These are phyloP conservation scores for Drosophila atroscutellata DNA, from an alignment of 2,888 invertebrate genomes.

Conservation along the genomic window DNA sequence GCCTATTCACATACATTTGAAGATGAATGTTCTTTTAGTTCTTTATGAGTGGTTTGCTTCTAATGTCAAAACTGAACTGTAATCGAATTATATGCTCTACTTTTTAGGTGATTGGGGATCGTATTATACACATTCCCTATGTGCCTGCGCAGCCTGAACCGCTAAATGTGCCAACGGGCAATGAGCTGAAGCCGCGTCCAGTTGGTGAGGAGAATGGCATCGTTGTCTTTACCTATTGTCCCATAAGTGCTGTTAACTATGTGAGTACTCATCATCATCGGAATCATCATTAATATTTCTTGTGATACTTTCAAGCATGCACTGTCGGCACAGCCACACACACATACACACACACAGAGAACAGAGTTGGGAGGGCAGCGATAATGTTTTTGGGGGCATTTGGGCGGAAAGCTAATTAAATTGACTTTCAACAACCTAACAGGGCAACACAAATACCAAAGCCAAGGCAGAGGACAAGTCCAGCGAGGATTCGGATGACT, in stretches of 20 bases:
- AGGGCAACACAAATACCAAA: slow-evolving; percentile 52
- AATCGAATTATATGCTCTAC: neutral
- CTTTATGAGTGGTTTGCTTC: neutral
- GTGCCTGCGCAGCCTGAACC: slow-evolving; percentile 91
- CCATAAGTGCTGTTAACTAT: slow-evolving; percentile 94
- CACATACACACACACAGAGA: neutral
- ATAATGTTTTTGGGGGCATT: slow-evolving; percentile 1
- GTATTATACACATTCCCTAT: slow-evolving; percentile 91
- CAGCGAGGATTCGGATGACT: slow-evolving; percentile 82
- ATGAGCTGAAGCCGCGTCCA: slow-evolving; percentile 93
- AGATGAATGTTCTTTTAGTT: neutral
- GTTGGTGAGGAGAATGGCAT: slow-evolving; percentile 94
- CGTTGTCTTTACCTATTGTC: slow-evolving; percentile 93
- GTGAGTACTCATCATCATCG: slow-evolving; percentile 86
- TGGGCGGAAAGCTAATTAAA: slow-evolving; percentile 20
- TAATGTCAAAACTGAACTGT: neutral
- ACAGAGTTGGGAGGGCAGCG: slow-evolving; percentile 4
- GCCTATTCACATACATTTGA: neutral
- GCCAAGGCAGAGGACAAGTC: slow-evolving; percentile 71
- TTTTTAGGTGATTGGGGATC: slow-evolving; percentile 91
- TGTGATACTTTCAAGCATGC: slow-evolving; percentile 12
- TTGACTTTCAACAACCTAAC: slow-evolving; percentile 33
- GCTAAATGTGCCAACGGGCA: slow-evolving; percentile 91
- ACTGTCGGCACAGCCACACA: slow-evolving; percentile 25
- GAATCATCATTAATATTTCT: neutral